Conservation (phyloP, 2,888 invertebrate species). For the Loripinus fragilis region DNA sequence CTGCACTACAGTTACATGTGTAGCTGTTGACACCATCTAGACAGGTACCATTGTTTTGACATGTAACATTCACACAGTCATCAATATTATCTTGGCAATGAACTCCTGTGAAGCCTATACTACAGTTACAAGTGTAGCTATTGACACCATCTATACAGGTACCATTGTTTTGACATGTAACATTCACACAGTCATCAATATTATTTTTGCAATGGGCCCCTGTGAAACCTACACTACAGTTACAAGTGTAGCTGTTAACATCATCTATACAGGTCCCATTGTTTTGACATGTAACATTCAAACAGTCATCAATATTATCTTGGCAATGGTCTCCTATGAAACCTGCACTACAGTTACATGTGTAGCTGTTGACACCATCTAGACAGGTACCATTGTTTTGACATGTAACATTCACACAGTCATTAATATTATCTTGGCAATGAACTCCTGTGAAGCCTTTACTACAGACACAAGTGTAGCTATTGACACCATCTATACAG, state of each 20-base stretch:
- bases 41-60: slow-evolving; percentile 44
- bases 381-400: slow-evolving; percentile 40
- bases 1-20: slow-evolving; percentile 38
- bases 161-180: background rate
- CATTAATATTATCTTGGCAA: slow-evolving; percentile 45
- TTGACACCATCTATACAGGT: background rate
- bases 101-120: background rate
- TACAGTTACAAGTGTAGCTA: background rate
- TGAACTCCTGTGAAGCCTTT: slow-evolving; percentile 36
- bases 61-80: slow-evolving; percentile 46
- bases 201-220: background rate
- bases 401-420: slow-evolving; percentile 47
- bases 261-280: slow-evolving; percentile 33
- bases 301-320: slow-evolving; percentile 43
- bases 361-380: background rate
- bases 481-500: background rate
- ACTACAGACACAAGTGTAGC: background rate
- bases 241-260: slow-evolving; percentile 24
- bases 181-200: slow-evolving; percentile 3
- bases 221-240: slow-evolving; percentile 28
- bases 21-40: slow-evolving; percentile 23
- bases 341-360: background rate
- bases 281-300: slow-evolving; percentile 40
- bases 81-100: slow-evolving; percentile 36
- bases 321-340: slow-evolving; percentile 26